These are phyloP conservation scores for Branchipolynoe longqiensis DNA, from an alignment of 2,888 invertebrate genomes.

Conservation along the genomic window DNA sequence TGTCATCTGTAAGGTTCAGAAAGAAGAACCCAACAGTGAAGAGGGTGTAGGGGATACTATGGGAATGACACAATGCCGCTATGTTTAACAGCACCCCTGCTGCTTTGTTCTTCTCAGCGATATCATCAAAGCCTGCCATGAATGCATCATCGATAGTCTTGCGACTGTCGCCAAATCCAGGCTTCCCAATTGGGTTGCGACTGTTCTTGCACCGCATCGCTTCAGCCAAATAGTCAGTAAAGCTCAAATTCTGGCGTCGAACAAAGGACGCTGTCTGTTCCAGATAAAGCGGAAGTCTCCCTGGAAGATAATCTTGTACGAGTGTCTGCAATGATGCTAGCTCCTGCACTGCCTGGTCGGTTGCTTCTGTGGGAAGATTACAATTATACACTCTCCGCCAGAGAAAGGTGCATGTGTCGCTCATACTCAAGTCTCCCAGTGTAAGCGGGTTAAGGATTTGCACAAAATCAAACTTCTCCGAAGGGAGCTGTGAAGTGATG, in stretches of 20 bases:
- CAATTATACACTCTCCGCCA: not conserved
- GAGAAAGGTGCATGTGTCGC: not conserved
- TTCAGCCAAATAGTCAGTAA: not conserved
- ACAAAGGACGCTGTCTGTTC: conserved; percentile 48
- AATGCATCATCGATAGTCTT: conserved; percentile 37
- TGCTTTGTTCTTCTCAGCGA: not conserved
- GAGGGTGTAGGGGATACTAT: conserved; percentile 14
- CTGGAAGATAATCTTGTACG: not conserved
- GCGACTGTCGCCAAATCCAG: not conserved
- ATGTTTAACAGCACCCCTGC: conserved; percentile 13
- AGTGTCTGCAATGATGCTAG: not conserved
- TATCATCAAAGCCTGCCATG: conserved; percentile 1
- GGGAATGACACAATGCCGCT: conserved; percentile 40
- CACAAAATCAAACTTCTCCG: not conserved
- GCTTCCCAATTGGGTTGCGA: not conserved
- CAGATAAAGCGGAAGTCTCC: conserved; percentile 11
- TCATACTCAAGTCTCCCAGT: not conserved
- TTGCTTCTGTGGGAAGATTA: not conserved
- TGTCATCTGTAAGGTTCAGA: not conserved
- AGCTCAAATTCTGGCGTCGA: not conserved
- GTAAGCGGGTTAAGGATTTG: not conserved
- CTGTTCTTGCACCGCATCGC: not conserved
- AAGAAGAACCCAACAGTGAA: not conserved
- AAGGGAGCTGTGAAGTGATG: not conserved
- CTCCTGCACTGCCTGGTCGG: not conserved